A percentile compares a stretch with the other conserved stretches of the same genome.
These are phyloP conservation scores for Eretmochelys imbricata DNA, from an alignment of 2,113 vertebrate genomes.

Conservation along the genomic window DNA sequence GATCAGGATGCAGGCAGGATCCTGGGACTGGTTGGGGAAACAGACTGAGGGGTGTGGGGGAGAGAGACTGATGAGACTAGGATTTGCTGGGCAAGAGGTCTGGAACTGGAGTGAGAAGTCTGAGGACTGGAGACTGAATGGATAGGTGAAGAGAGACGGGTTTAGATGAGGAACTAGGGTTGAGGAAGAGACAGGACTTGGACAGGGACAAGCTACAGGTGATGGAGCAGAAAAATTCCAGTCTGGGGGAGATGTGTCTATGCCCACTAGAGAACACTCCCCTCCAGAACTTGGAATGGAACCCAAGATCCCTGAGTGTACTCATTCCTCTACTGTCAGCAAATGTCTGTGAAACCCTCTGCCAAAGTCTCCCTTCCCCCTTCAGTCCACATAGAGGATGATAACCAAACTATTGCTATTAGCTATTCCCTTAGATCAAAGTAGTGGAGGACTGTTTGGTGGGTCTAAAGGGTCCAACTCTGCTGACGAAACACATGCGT, in stretches of 20 bases:
- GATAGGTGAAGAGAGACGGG: background rate
- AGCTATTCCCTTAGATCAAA: too few species aligned
- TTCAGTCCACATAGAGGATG: too few species aligned
- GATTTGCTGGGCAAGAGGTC: background rate
- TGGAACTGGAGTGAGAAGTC: background rate
- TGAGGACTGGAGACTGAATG: background rate
- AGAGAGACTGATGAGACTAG: background rate
- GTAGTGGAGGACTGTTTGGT: too few species aligned
- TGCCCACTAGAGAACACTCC: too few species aligned
- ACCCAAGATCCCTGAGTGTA: too few species aligned
- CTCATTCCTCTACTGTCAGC: too few species aligned
- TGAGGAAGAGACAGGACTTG: background rate
- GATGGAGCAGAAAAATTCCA: background rate
- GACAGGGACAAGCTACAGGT: background rate
- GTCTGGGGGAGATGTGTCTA: background rate
- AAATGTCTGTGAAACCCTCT: too few species aligned
- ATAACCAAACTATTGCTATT: too few species aligned
- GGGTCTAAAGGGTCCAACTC: too few species aligned
- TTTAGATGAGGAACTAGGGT: background rate
- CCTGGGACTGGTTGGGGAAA: background rate
- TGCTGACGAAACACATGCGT: too few species aligned
- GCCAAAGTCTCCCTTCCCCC: too few species aligned
- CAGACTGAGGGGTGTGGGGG: background rate
- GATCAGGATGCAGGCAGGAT: background rate
- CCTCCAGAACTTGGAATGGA: too few species aligned